Percentiles rank a stretch among this genome's conserved stretches.
These are phyloP conservation scores for Sus scrofa DNA, from an alignment of 2,113 vertebrate genomes.

Conservation along the genomic window T2T-Sscrofa CM000812.6:84498001-84498500, in stretches of 20 bases:
- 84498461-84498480: not conserved
- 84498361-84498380: not conserved
- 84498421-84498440: not conserved
- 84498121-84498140: not conserved
- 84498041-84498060: not conserved
- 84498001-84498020: not conserved
- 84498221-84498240: conserved; percentile 12
- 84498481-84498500: not conserved
- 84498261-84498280: not conserved
- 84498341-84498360: not conserved
- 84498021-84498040: conserved; percentile 36
- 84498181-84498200: not conserved
- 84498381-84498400: not conserved
- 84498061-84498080: not conserved
- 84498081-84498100: not conserved
- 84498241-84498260: conserved; percentile 36
- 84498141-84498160: conserved; percentile 12
- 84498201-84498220: conserved; percentile 24
- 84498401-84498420: not conserved
- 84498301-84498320: not conserved
- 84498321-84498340: not conserved
- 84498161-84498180: not conserved
- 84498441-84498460: not conserved
- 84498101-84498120: not conserved
- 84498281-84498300: not conserved